phyloP scores from a whole-genome alignment of 2,888 invertebrate genomes.

The Cryptus armator region DNA sequence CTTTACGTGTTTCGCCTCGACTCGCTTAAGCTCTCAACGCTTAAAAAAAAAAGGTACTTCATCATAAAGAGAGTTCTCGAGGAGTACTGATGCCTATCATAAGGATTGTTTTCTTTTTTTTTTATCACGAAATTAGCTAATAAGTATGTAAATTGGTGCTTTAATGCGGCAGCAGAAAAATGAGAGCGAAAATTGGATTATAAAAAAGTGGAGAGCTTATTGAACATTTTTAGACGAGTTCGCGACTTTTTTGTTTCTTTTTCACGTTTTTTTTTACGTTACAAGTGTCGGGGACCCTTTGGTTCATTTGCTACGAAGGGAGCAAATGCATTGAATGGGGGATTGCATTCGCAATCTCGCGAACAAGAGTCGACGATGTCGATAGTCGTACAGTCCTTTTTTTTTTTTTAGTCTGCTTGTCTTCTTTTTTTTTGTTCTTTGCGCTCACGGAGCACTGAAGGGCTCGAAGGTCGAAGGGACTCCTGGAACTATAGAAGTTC shows the following conservation, averaged over 20 bases:
- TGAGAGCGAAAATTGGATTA: too few species aligned
- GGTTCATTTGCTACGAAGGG: neutral
- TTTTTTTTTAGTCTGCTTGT: slow-evolving; percentile 1
- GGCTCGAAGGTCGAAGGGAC: slow-evolving; percentile 13
- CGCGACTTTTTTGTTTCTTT: neutral
- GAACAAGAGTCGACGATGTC: slow-evolving; percentile 24
- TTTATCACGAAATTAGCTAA: slow-evolving; percentile 16
- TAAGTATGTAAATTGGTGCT: slow-evolving; percentile 4
- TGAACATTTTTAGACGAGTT: neutral
- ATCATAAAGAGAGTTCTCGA: neutral
- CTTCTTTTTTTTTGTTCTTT: slow-evolving; percentile 3
- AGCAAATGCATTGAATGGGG: too few species aligned
- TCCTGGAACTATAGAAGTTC: slow-evolving; percentile 3
- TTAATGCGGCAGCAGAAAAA: neutral
- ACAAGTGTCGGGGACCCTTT: neutral
- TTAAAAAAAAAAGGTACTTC: slow-evolving; percentile 7
- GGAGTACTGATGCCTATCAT: neutral
- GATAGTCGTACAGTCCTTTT: neutral
- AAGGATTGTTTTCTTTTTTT: neutral
- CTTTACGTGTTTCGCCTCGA: neutral
- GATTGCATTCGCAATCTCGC: neutral
- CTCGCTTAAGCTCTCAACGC: slow-evolving; percentile 1
- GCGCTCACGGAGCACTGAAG: slow-evolving; percentile 36
- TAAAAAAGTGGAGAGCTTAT: too few species aligned
- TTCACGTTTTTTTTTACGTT: neutral